Percentiles rank a stretch among this genome's conserved stretches.
phyloP scores from a whole-genome alignment of 2,113 vertebrate genomes.

The Chloropsis cyanopogon region DNA sequence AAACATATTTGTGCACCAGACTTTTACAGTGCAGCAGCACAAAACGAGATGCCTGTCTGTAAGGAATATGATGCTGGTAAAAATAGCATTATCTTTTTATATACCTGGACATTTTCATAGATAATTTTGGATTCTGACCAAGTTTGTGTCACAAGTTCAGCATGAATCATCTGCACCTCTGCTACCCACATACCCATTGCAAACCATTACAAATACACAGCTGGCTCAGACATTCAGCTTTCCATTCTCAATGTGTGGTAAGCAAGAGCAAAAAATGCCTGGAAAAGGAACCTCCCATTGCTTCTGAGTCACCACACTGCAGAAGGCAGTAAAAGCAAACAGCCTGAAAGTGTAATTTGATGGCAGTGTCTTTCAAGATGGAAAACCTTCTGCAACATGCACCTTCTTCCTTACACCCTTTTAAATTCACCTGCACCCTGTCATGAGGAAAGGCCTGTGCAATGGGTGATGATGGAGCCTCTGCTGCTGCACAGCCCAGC shows the following conservation, averaged over 20 bases:
- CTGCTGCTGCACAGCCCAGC: not conserved
- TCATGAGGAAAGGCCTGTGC: not conserved
- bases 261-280: not conserved
- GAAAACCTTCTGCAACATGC: not conserved
- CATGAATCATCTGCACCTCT: not conserved
- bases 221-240: not conserved
- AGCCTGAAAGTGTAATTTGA: not conserved
- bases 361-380: not conserved
- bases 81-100: not conserved
- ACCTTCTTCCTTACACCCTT: not conserved
- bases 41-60: not conserved
- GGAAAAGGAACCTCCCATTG: not conserved
- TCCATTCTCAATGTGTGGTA: not conserved
- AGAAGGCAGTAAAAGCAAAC: not conserved
- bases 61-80: not conserved
- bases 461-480: not conserved
- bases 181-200: not conserved
- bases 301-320: not conserved
- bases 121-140: not conserved
- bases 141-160: not conserved
- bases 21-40: not conserved
- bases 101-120: rapidly evolving
- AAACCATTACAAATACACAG: not conserved
- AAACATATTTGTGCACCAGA: not conserved
- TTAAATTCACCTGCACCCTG: not conserved